phyloP scores from a whole-genome alignment of 2,888 invertebrate species.

The Chymomyza procnemis region DNA sequence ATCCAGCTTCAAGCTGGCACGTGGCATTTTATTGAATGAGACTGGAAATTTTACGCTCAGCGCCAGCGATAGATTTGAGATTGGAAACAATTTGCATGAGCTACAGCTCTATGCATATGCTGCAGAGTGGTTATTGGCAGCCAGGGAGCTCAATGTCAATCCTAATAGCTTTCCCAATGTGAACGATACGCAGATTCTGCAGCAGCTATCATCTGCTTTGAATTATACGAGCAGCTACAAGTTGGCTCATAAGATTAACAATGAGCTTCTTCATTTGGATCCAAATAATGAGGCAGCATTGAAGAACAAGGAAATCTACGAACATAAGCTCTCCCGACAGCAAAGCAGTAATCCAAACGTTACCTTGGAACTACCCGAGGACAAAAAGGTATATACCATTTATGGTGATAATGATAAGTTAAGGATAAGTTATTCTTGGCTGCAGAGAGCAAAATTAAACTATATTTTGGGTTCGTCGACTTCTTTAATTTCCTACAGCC shows the following conservation, averaged over 20 bases:
- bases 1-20: constrained; percentile 88
- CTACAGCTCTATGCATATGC: constrained; percentile 33
- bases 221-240: constrained; percentile 42
- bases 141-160: constrained; percentile 17
- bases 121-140: constrained; percentile 61
- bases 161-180: constrained; percentile 29
- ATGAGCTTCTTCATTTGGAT: constrained; percentile 44
- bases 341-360: constrained; percentile 13
- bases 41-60: constrained; percentile 69
- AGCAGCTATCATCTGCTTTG: constrained; percentile 36
- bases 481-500: neutral
- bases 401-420: too few relatives aligned
- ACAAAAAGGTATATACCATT: neutral
- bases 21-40: constrained; percentile 88
- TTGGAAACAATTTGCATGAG: constrained; percentile 48
- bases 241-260: constrained; percentile 55
- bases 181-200: constrained; percentile 36
- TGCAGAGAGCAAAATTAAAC: too few relatives aligned
- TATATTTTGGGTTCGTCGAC: too few relatives aligned
- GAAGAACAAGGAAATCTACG: constrained; percentile 20
- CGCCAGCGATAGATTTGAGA: constrained; percentile 56
- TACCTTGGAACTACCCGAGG: neutral
- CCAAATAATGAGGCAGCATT: constrained; percentile 40
- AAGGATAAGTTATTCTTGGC: too few relatives aligned
- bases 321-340: constrained; percentile 21